Evolutionary conservation across 2,888 invertebrate species (phyloP).

Genomic region (Drosophila nigricruria): DNA sequence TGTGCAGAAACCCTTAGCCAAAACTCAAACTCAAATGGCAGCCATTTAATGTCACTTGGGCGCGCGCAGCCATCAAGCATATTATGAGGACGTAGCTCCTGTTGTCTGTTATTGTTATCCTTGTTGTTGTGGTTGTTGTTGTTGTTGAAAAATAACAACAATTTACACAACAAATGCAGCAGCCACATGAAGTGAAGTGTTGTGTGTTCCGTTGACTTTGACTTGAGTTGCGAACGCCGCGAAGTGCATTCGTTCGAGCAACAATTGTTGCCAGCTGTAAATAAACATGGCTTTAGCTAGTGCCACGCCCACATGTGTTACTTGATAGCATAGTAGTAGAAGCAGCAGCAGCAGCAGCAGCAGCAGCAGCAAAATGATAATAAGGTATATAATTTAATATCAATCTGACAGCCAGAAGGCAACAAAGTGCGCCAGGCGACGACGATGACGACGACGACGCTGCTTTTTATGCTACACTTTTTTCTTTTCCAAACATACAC

Average conservation of each 20-base stretch:
- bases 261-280: constrained; percentile 82
- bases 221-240: constrained; percentile 52
- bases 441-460: constrained; percentile 46
- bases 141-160: constrained; percentile 73
- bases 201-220: constrained; percentile 64
- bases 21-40: constrained; percentile 50
- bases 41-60: constrained; percentile 80
- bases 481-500: constrained; percentile 31
- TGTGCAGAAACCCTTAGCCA: constrained; percentile 32
- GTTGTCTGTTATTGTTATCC: constrained; percentile 27
- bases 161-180: constrained; percentile 73
- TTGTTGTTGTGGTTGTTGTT: constrained; percentile 33
- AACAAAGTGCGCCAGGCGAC: constrained; percentile 66
- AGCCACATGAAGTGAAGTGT: constrained; percentile 79
- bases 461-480: constrained; percentile 69
- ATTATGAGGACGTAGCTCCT: constrained; percentile 68
- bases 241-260: constrained; percentile 75
- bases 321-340: constrained; percentile 35
- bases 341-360: constrained; percentile 28
- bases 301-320: constrained; percentile 57
- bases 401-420: constrained; percentile 80
- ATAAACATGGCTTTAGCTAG: constrained; percentile 75
- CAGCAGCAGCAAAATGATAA: constrained; percentile 76
- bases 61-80: constrained; percentile 80
- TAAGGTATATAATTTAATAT: constrained; percentile 85